These are phyloP conservation scores for Pitta sordida DNA, from an alignment of 2,113 vertebrate species.

Conservation along the genomic window DNA sequence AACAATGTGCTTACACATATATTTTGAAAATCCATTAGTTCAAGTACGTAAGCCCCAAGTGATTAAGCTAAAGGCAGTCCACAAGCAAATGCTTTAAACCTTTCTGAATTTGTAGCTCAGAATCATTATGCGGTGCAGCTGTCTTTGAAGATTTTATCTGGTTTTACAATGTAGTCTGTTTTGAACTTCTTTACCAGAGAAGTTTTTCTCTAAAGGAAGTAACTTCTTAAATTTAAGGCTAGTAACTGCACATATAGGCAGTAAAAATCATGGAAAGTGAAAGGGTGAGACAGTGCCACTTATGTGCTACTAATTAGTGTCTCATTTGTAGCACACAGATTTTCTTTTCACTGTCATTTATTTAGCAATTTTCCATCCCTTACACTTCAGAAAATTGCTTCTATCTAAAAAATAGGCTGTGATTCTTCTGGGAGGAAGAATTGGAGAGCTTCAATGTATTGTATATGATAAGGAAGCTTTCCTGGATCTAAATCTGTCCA, in stretches of 20 bases:
- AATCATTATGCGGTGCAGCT: fast-evolving
- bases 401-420: background rate
- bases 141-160: background rate
- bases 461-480: background rate
- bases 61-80: background rate
- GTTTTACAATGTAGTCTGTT: background rate
- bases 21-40: background rate
- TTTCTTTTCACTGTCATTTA: no score
- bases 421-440: background rate
- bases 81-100: background rate
- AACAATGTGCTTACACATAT: background rate
- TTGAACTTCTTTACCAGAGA: background rate
- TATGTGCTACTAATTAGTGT: background rate
- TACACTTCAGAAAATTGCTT: background rate
- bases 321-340: background rate
- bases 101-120: background rate
- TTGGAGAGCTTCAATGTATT: background rate
- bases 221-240: background rate
- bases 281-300: background rate
- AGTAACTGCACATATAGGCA: background rate
- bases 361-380: background rate
- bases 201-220: background rate
- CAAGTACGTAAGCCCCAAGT: background rate
- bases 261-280: background rate
- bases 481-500: background rate